These are phyloP conservation scores for Hylaeus volcanicus DNA, from an alignment of 1,140 invertebrate species.

Conservation along the genomic window DNA sequence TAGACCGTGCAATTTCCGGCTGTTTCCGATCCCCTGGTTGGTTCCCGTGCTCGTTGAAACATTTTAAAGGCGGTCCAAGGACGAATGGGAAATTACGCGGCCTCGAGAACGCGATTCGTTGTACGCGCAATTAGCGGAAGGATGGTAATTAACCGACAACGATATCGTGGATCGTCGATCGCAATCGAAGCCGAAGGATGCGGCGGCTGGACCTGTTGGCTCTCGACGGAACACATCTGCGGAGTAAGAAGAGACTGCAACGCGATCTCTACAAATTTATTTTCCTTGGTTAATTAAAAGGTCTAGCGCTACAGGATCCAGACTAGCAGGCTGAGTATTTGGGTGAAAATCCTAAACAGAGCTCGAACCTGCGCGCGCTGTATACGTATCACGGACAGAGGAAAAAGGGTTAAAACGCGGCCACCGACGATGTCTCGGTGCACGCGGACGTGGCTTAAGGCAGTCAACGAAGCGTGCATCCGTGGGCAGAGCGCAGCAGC, in stretches of 20 bases:
- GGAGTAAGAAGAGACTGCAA: too few relatives aligned
- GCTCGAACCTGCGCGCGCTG: too few relatives aligned
- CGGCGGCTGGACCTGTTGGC: conserved; percentile 9
- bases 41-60: conserved; percentile 11
- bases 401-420: not conserved
- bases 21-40: conserved; percentile 33
- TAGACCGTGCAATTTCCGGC: conserved; percentile 41
- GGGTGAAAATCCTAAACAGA: too few relatives aligned
- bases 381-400: too few relatives aligned
- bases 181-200: conserved; percentile 42
- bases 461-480: conserved; percentile 68
- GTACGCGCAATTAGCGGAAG: conserved; percentile 52
- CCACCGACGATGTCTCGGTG: too few relatives aligned
- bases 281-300: too few relatives aligned
- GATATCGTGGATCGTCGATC: conserved; percentile 58
- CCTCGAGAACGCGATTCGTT: conserved; percentile 52
- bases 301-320: too few relatives aligned
- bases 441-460: conserved; percentile 63
- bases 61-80: conserved; percentile 16
- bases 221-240: too few relatives aligned
- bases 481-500: conserved; percentile 66
- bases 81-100: not conserved
- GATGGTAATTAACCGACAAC: conserved; percentile 48
- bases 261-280: too few relatives aligned
- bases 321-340: too few relatives aligned